Base-by-base conservation (phyloP, 2,113 vertebrate genomes). In the Cebus imitator region DNA sequence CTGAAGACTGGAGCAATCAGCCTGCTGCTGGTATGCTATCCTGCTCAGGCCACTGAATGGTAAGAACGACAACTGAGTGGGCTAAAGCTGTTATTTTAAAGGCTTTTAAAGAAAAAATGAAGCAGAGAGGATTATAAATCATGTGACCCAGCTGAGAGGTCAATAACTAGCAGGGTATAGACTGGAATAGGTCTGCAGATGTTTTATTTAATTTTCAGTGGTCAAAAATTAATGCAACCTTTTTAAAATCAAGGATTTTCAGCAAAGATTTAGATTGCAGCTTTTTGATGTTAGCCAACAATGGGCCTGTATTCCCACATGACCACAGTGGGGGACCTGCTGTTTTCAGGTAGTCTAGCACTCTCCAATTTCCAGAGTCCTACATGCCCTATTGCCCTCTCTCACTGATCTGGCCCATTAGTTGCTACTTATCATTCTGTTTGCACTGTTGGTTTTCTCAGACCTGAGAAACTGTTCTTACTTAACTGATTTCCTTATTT, bases 21-120 rank as follows among this genome's bases (percentile, higher is more conserved):
- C 37, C 35, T 2, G 10, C 48, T 20, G 0, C 43, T 2, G 37
- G 13, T 1, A 2, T 18, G 48, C 32, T 20, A 16, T 14, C 0
- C 5, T 2, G 17, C 17, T 17, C 12, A 7, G 32, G 37, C 55
- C n/a, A 2, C 84, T 8, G 50, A 72, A 9, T 14, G 1, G 50
- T 27, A 87, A 75, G 81, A n/a, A 20, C 2, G 30, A 79, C 30
- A 3, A 2, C 45, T 20, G 12, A 32, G 35, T 20, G 37, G n/a
- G 23, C 82, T 21, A 12, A 27, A 40, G 76, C 43, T 87, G 1
- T n/a, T 55, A 57, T 55, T 35, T 32, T 17, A 6, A 2, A 40
- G 35, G 11, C 20, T 73, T 43, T 72, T 66, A 17, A 11, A 45
- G 48, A 30, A 48, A 32, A 55, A 61, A n/a, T 2, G 21, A 48